phyloP scores from a whole-genome alignment of 2,797 vertebrate species.

The Sardinella longiceps region DNA sequence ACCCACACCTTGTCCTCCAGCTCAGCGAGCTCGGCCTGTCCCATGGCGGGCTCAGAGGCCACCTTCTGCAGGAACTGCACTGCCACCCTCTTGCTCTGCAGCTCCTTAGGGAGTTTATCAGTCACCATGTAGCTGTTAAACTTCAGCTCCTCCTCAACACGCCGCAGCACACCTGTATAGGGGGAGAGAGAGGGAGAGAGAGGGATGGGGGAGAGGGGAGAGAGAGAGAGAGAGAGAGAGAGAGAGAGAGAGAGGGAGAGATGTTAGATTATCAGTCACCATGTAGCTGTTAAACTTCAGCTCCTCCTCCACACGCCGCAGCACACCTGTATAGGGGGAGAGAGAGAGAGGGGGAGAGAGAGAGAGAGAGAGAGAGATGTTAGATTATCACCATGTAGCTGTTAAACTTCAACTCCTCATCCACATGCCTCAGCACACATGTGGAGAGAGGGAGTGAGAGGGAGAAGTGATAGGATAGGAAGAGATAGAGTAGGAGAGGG shows the following conservation, averaged over 20 bases:
- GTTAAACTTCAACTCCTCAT: constrained; percentile 95
- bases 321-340: constrained; percentile 78
- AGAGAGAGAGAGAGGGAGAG: background rate
- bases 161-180: constrained; percentile 92
- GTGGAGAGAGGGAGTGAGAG: constrained; percentile 29
- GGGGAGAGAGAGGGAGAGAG: constrained; percentile 7
- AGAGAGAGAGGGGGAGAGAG: background rate
- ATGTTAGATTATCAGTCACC: constrained; percentile 66
- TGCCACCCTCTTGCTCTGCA: constrained; percentile 83
- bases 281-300: constrained; percentile 95
- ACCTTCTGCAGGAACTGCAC: constrained; percentile 89
- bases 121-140: constrained; percentile 92
- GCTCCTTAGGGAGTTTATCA: constrained; percentile 91
- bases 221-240: background rate
- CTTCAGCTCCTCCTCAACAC: constrained; percentile 93
- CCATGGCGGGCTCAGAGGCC: constrained; percentile 87
- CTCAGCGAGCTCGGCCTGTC: constrained; percentile 83
- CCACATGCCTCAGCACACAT: constrained; percentile 93
- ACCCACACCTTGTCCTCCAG: constrained; percentile 84
- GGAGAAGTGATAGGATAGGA: background rate
- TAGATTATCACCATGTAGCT: constrained; percentile 85
- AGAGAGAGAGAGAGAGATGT: background rate
- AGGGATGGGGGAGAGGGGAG: background rate
- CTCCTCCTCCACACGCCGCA: constrained; percentile 94
- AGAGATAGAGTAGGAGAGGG: background rate